Percentiles rank a stretch among this genome's conserved stretches.
phyloP scores from a whole-genome alignment of 2,113 vertebrate species.

The Myotis davidii region DNA sequence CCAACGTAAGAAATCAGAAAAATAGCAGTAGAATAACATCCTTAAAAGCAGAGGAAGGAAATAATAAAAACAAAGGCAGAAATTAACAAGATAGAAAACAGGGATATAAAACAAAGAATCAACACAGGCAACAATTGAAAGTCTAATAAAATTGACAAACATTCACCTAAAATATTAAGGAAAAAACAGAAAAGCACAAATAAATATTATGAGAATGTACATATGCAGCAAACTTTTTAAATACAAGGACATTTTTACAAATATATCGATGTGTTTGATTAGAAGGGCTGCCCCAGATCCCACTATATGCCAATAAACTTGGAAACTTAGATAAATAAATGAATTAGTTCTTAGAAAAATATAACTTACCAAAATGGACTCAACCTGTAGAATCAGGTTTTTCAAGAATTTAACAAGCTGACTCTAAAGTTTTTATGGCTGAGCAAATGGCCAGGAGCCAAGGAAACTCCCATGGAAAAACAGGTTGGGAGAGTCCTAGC shows the following conservation, averaged over 20 bases:
- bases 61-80: background rate
- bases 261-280: too few species aligned
- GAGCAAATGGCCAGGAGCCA: background rate
- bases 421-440: background rate
- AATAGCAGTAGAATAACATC: background rate
- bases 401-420: background rate
- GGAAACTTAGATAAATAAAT: background rate
- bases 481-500: background rate
- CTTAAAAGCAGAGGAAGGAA: background rate
- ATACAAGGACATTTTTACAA: too few species aligned
- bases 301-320: background rate
- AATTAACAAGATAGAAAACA: background rate
- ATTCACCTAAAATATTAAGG: background rate
- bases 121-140: background rate
- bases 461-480: background rate
- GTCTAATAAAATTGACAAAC: background rate
- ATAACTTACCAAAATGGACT: background rate
- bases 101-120: background rate
- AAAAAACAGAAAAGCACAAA: background rate
- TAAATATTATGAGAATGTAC: background rate
- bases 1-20: background rate
- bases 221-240: background rate
- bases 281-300: too few species aligned
- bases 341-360: background rate
- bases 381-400: background rate